Evolutionary conservation across 2,797 vertebrate genomes (phyloP).

Genomic region (Rhinogobio ventralis): DNA sequence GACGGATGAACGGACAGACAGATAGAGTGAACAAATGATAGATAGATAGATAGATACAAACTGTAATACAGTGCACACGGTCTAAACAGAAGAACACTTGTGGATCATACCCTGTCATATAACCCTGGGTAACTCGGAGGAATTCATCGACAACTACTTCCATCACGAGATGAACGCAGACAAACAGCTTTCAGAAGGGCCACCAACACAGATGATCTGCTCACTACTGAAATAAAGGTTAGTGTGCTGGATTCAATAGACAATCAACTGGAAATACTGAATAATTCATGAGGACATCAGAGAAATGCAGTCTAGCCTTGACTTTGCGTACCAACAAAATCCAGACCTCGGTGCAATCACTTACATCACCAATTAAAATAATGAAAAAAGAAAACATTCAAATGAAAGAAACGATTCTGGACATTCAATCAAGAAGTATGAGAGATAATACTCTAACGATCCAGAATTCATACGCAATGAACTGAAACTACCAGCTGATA

Average conservation of each 20-base stretch:
- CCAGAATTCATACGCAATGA: neutral
- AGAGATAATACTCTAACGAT: neutral
- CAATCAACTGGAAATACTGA: neutral
- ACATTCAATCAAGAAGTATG: neutral
- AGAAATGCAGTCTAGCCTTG: neutral
- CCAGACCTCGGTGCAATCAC: no score
- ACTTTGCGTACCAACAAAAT: no score
- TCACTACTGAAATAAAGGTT: neutral
- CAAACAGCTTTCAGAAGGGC: neutral
- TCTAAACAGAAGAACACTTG: neutral
- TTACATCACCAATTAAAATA: neutral
- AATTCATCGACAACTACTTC: neutral
- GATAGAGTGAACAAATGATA: no score
- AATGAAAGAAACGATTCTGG: neutral
- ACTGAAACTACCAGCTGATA: no score
- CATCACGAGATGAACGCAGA: neutral
- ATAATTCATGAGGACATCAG: neutral
- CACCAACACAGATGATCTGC: neutral
- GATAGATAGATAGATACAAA: no score
- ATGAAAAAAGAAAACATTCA: neutral
- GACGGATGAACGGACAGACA: no score
- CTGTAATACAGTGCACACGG: no score
- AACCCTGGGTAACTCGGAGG: neutral
- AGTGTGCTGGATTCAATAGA: neutral
- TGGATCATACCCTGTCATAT: neutral